phyloP scores from a whole-genome alignment of 2,797 vertebrate genomes.

The Capromys pilorides region DNA sequence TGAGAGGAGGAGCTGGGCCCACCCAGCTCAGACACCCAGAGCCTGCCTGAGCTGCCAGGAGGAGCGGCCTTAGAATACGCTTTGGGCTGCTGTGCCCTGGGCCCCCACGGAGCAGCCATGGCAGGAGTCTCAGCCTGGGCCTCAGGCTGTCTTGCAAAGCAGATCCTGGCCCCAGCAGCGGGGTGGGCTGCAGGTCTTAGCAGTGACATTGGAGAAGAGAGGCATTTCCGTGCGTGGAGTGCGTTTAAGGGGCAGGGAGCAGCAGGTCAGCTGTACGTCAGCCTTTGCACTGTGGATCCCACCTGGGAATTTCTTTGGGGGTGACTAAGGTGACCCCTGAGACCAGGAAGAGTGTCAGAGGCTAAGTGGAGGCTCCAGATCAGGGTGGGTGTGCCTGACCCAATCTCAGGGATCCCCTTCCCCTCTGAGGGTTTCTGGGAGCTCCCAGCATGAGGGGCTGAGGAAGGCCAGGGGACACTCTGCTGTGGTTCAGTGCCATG shows the following conservation, averaged over 20 bases:
- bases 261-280: accelerated
- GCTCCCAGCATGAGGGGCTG: not conserved
- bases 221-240: not conserved
- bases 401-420: accelerated
- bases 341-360: not conserved
- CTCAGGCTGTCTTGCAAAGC: not conserved
- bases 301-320: accelerated
- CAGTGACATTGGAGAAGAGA: not conserved
- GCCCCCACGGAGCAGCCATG: not conserved
- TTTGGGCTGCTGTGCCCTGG: no score
- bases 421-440: not conserved
- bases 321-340: accelerated
- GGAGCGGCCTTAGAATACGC: no score
- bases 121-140: not conserved
- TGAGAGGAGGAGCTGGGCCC: not conserved
- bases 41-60: not conserved
- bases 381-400: accelerated
- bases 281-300: not conserved
- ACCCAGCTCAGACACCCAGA: accelerated
- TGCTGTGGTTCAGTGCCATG: not conserved
- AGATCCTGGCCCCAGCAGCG: accelerated
- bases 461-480: not conserved
- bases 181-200: not conserved
- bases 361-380: not conserved
- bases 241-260: accelerated